Base-by-base conservation (phyloP, 2,797 vertebrate genomes). In the Argentina silus region DNA sequence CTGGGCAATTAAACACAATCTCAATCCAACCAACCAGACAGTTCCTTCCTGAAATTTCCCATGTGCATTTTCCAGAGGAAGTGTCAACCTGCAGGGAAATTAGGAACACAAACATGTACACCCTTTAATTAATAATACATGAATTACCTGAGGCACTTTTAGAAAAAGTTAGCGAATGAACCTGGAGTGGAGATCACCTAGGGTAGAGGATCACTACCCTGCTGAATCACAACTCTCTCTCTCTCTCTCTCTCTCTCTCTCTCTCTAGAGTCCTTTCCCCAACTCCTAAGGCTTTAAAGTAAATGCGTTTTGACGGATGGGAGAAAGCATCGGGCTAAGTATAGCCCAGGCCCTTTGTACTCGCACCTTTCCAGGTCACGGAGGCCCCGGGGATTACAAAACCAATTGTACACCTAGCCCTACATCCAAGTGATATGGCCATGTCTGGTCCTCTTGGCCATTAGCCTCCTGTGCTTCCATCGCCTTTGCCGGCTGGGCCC, bases 381-480 rank as follows among this genome's bases (percentile, higher is more conserved):
- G 11, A 15, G 56, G 42, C 80, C 75, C 53, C 0, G 11, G 83
- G 81, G 82, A 84, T 87, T 82, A 76, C 78, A 83, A 83, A 89
- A 84, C 81, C 85, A 86, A 87, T 84, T 84, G 84, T 82, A 68
- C 83, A 72, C 72, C 70, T 79, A 77, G 79, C 80, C 75, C 70
- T 21, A 80, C 70, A 85, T 85, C 71, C 74, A 36, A 77, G 73
- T 75, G 78, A 81, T 83, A 73, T 27, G 72, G 70, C 77, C 45
- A 62, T 19, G 47, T 76, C 56, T 70, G 81, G 48, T 74, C 61
- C 74, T 77, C 61, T 50, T 74, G 69, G 74, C 81, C 75, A 83
- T 88, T 82, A 83, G 75, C 23, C 36, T 11, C 17, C 43, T 67
- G 7, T 56, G 51, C 27, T 42, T 17, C 51, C 3, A 10, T 27